These are phyloP conservation scores for Propithecus deckenii DNA, from an alignment of 2,797 vertebrate species.

Conservation along the genomic window DNA sequence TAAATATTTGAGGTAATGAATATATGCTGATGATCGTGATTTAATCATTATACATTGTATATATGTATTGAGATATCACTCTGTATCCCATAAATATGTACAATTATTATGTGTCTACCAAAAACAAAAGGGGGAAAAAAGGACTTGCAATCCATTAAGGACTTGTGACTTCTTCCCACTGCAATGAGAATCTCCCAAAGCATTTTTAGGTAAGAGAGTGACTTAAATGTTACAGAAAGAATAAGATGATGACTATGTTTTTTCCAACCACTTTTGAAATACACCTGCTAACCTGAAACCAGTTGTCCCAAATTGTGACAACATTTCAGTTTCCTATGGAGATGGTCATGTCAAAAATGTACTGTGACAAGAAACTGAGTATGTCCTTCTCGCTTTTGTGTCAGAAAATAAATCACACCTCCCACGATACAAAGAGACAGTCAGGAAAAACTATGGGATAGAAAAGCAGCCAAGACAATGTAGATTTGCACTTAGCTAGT, in stretches of 20 bases:
- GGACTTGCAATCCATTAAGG: not conserved
- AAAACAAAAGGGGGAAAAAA: not conserved
- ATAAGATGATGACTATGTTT: not conserved
- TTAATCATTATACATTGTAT: not conserved
- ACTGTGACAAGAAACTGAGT: not conserved
- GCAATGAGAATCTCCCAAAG: not conserved
- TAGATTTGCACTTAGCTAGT: not conserved
- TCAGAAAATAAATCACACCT: slow-evolving; percentile 13
- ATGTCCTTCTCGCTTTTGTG: not conserved
- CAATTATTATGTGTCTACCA: not conserved
- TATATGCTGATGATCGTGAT: not conserved
- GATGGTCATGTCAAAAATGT: not conserved
- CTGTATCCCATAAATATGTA: not conserved
- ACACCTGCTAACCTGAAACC: not conserved
- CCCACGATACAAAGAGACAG: not conserved
- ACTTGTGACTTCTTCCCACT: not conserved
- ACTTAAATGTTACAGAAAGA: not conserved
- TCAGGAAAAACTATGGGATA: not conserved
- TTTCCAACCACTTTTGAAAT: not conserved
- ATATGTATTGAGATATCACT: not conserved
- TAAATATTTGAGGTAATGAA: not conserved
- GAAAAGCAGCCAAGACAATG: not conserved
- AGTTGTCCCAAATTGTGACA: not conserved
- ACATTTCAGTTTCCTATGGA: not conserved
- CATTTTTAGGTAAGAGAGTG: not conserved